phyloP scores from a whole-genome alignment of 2,888 invertebrate species.

The Augochlorella aurata region DNA sequence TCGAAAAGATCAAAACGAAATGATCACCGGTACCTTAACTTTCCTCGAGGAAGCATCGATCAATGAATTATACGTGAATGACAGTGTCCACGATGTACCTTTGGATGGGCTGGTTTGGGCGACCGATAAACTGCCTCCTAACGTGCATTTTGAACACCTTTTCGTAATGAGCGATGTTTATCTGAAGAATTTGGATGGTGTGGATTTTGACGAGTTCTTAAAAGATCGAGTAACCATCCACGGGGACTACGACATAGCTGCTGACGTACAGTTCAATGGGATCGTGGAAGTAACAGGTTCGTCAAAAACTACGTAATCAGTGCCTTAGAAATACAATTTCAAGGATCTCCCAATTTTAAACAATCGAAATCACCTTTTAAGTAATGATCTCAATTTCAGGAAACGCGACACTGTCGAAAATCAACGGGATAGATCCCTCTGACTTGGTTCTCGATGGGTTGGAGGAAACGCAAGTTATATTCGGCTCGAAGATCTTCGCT shows the following conservation, averaged over 20 bases:
- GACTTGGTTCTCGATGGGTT: constrained; percentile 66
- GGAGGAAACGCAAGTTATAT: constrained; percentile 57
- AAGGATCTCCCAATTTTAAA: no score
- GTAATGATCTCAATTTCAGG: constrained; percentile 46
- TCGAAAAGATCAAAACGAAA: constrained; percentile 60
- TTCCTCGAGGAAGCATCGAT: constrained; percentile 64
- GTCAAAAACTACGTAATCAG: no score
- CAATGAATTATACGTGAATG: constrained; percentile 53
- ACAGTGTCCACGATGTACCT: constrained; percentile 59
- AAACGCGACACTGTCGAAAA: constrained; percentile 45
- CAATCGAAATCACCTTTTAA: no score
- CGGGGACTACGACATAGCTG: constrained; percentile 58
- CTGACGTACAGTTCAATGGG: constrained; percentile 67
- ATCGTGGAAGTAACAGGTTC: constrained; percentile 68
- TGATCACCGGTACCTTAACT: constrained; percentile 53
- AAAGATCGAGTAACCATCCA: constrained; percentile 66
- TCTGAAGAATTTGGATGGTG: constrained; percentile 65
- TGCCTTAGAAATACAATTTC: no score
- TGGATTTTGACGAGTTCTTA: constrained; percentile 72
- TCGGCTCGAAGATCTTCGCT: constrained; percentile 62
- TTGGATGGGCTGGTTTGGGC: constrained; percentile 54
- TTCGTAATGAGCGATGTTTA: constrained; percentile 53
- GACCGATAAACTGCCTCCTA: constrained; percentile 60
- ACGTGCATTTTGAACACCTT: constrained; percentile 66
- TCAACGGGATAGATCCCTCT: constrained; percentile 68